phyloP scores from a whole-genome alignment of 1,140 invertebrate species.

The Bombus waltoni region DNA sequence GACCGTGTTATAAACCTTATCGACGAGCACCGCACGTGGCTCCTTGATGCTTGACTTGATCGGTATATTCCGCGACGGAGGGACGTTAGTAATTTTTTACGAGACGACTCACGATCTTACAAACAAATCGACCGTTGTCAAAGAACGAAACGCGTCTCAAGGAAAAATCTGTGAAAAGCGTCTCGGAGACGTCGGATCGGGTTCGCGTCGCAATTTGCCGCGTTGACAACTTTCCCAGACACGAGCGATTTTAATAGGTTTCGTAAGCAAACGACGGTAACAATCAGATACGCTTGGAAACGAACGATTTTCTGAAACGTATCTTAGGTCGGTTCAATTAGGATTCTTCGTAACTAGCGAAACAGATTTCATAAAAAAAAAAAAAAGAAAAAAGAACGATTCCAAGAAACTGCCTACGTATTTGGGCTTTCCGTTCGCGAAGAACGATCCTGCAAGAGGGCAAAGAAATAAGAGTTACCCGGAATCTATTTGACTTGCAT shows the following conservation, averaged over 20 bases:
- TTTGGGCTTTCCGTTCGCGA: neutral
- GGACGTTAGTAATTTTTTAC: neutral
- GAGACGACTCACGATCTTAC: neutral
- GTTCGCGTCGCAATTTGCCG: too few relatives aligned
- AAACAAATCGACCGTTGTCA: neutral
- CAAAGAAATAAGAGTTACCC: constrained; percentile 1
- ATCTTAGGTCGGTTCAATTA: neutral
- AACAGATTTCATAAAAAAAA: neutral
- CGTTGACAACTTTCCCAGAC: too few relatives aligned
- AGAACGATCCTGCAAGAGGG: neutral
- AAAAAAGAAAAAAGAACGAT: neutral
- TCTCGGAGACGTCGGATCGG: too few relatives aligned
- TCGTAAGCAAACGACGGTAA: neutral
- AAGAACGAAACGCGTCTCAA: neutral
- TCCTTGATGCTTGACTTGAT: too few relatives aligned
- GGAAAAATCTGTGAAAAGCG: neutral
- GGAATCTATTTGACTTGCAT: constrained; percentile 37
- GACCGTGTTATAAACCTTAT: too few relatives aligned
- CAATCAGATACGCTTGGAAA: neutral
- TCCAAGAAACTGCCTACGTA: constrained; percentile 2
- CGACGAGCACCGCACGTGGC: too few relatives aligned
- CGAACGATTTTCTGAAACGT: neutral
- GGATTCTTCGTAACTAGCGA: neutral
- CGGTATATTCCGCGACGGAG: too few relatives aligned
- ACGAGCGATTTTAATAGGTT: neutral